Evolutionary conservation across 2,888 invertebrate species (phyloP).

Genomic region (Drosophila borborema): DNA sequence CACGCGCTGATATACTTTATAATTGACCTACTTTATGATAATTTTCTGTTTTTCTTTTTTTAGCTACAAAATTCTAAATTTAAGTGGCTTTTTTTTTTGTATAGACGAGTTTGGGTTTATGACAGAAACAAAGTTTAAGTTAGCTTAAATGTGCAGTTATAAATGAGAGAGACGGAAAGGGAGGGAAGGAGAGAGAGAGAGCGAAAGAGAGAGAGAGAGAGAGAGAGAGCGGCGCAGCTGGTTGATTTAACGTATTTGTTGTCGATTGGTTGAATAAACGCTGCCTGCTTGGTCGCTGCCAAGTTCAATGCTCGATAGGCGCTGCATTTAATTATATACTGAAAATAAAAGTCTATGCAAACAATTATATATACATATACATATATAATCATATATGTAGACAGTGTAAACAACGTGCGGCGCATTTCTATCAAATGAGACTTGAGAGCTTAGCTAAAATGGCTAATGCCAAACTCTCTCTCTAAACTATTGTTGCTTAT

Average conservation of each 20-base stretch:
- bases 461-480: slow-evolving; percentile 5
- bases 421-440: slow-evolving; percentile 9
- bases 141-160: slow-evolving; percentile 12
- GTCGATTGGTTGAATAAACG: slow-evolving; percentile 16
- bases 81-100: not conserved
- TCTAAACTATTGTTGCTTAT: slow-evolving; percentile 36
- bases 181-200: not conserved
- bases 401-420: slow-evolving; percentile 15
- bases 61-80: not conserved
- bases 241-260: slow-evolving; percentile 21
- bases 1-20: not conserved
- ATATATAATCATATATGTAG: not conserved
- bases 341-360: not conserved
- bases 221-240: not conserved
- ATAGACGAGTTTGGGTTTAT: not conserved
- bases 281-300: slow-evolving; percentile 21
- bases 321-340: slow-evolving; percentile 37
- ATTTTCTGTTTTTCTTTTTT: not conserved
- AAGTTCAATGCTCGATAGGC: slow-evolving; percentile 74
- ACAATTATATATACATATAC: not conserved
- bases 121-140: not conserved
- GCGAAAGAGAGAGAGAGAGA: not conserved
- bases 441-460: slow-evolving; percentile 2
- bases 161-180: slow-evolving; percentile 7
- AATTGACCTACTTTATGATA: not conserved